Evolutionary conservation across 2,888 invertebrate species (phyloP), one percentile per base, ranked within the genome.

Genomic region (Sericinus montela): DNA sequence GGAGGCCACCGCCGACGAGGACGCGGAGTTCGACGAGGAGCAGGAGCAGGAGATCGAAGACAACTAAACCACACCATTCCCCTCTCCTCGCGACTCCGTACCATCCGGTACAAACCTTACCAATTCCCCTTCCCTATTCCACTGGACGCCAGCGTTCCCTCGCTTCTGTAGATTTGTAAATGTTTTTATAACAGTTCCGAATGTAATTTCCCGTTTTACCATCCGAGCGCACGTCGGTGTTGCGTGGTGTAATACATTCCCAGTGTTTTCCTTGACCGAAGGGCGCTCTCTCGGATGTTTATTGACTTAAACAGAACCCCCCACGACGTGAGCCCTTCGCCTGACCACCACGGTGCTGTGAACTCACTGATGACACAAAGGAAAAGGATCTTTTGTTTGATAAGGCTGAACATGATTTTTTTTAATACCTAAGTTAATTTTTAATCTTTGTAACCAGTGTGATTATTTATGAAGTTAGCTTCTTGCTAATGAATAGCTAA

Each of bases 1-100:
- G 87, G 97, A 94, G 80, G 96, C 95, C 54, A 95, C 94, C 59
- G 94, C 94, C 61, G 94, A 95, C 68, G 94, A 95, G 75, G 94
- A 94, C 72, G 93, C 93, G 0, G 94, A 94, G 85, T 95, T 94
- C 80, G 94, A 94, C 66, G 94, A 94, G 78, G 93, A 93, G 65
- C 91, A 91, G 65, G 93, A 93, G 75, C 92, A 91, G 62, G 93
- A 93, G 81, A 92, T 93, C 72, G 93, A 93, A 64, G 93, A 93
- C 70, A 86, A 88, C 79, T 88, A 87, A 66, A 63, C 70, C 50
- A 19, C 19, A 19, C 19, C 19, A 19, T 19, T 3, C 5, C 46
- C 42, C 37, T 54, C 55, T 45, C 51, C 59, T 46, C 57, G 38
- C 55, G 49, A 48, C 50, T 51, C 54, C 48, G 7, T 54, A 41